Evolutionary conservation across 1,140 invertebrate species (phyloP).

Genomic region (Akabosia matsudoensis): DNA sequence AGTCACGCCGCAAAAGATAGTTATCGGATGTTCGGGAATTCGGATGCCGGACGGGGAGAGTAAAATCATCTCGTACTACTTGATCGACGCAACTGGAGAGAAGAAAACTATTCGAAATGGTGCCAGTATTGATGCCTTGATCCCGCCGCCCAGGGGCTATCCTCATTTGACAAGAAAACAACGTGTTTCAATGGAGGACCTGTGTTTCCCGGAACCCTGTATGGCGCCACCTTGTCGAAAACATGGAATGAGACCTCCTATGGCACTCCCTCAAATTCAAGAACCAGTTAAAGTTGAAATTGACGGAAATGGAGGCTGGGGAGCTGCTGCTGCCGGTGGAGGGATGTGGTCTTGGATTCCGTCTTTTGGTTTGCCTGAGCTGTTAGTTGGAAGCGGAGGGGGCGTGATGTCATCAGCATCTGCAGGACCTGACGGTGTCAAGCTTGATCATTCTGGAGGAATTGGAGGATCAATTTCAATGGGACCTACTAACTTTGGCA

Average conservation of each 20-base stretch:
- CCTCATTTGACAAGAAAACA: conserved; percentile 20
- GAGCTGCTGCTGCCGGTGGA: background rate
- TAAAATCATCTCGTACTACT: conserved; percentile 24
- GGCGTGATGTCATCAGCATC: background rate
- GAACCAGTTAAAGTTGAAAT: background rate
- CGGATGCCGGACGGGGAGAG: conserved; percentile 14
- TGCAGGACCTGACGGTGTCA: background rate
- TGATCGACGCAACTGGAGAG: conserved; percentile 36
- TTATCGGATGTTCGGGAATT: conserved; percentile 36
- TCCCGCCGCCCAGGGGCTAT: conserved; percentile 22
- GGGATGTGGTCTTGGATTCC: background rate
- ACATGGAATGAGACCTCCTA: background rate
- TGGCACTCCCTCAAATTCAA: background rate
- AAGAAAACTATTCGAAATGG: conserved; percentile 34
- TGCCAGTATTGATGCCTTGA: conserved; percentile 12
- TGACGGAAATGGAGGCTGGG: background rate
- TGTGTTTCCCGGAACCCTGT: conserved; percentile 40
- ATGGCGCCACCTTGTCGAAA: conserved; percentile 21
- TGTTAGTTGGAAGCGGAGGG: background rate
- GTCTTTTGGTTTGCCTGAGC: background rate
- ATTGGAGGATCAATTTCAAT: background rate
- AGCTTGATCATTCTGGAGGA: background rate
- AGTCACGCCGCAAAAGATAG: conserved; percentile 34
- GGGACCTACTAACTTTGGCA: background rate
- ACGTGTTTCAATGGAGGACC: conserved; percentile 32